Conservation (phyloP, 2,113 vertebrate genomes). For the Protobothrops flavoviridis region DNA sequence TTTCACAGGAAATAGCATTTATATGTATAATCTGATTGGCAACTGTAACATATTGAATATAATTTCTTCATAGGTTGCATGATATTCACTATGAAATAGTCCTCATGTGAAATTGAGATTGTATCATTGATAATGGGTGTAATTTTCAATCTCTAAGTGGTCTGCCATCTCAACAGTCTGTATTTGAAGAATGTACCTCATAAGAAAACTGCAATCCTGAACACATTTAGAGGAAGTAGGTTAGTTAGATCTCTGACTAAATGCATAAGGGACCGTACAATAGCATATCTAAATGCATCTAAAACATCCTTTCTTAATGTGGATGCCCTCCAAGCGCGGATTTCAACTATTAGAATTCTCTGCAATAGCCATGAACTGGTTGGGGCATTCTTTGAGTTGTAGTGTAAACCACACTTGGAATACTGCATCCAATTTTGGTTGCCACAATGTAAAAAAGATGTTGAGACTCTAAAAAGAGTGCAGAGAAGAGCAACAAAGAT, state of each 20-base stretch:
- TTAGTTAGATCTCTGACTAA: not conserved
- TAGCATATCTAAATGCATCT: not conserved
- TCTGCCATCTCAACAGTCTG: not conserved
- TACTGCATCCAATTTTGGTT: not conserved
- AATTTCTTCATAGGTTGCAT: not conserved
- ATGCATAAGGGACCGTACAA: not conserved
- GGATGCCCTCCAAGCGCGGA: not conserved
- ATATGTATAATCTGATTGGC: no score
- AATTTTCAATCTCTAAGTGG: not conserved
- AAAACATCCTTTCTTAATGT: not conserved
- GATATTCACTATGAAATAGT: not conserved
- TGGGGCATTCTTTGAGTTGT: not conserved
- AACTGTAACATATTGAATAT: not conserved
- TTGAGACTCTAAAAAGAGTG: not conserved
- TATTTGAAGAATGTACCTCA: not conserved
- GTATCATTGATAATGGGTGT: not conserved
- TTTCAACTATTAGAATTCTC: not conserved
- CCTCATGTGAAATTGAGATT: not conserved
- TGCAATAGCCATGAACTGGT: not conserved
- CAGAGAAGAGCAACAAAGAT: not conserved
- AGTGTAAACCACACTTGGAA: not conserved
- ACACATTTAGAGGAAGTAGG: not conserved
- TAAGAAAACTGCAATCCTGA: not conserved
- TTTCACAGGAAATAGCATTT: not conserved
- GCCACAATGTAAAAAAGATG: not conserved